A percentile compares a stretch with the other conserved stretches of the same genome.
phyloP scores from a whole-genome alignment of 2,113 vertebrate genomes.

The Pavo muticus region DNA sequence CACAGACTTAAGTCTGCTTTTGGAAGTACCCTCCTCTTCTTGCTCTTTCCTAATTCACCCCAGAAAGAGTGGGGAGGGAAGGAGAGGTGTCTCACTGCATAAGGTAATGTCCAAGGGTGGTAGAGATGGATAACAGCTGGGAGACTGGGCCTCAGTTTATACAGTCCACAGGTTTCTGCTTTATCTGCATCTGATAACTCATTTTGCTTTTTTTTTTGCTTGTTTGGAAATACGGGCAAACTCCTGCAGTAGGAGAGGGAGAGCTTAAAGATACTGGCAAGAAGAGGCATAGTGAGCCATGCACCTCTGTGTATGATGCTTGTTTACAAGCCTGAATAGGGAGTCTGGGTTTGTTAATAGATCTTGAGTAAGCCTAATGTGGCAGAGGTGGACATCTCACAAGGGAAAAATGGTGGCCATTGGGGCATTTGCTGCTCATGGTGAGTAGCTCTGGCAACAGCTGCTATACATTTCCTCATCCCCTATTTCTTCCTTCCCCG shows the following conservation, averaged over 20 bases:
- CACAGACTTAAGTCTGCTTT: not conserved
- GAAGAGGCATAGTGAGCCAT: not conserved
- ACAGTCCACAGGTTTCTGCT: not conserved
- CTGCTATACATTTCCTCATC: constrained; percentile 9
- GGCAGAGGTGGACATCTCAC: not conserved
- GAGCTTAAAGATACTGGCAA: not conserved
- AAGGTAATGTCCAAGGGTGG: not conserved
- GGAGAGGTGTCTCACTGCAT: not conserved
- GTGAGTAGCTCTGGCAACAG: not conserved
- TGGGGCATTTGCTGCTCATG: not conserved
- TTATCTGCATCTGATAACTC: not conserved
- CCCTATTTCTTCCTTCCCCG: not conserved
- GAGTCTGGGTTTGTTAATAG: not conserved
- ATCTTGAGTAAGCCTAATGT: not conserved
- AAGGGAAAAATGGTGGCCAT: not conserved
- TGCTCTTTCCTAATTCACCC: not conserved
- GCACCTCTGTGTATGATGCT: not conserved
- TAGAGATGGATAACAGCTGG: not conserved
- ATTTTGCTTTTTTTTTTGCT: not conserved
- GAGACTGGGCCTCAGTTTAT: not conserved
- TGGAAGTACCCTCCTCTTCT: not conserved
- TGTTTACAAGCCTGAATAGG: not conserved
- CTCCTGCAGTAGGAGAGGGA: not conserved
- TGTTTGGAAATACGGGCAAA: not conserved
- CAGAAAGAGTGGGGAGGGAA: not conserved